phyloP scores from a whole-genome alignment of 2,113 vertebrate genomes.

The Carollia perspicillata region DNA sequence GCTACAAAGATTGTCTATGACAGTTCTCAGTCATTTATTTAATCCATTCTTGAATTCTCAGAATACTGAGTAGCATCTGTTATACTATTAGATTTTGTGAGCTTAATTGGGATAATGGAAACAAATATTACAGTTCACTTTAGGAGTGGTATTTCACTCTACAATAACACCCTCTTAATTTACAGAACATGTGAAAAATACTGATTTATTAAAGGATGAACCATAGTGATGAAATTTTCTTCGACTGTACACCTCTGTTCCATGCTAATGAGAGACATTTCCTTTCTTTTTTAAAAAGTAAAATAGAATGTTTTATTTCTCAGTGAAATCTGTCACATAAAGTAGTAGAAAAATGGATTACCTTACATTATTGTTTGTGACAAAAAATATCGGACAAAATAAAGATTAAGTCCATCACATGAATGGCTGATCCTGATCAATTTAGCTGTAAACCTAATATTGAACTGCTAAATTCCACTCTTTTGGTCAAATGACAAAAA shows the following conservation, averaged over 20 bases:
- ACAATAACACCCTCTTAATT: neutral
- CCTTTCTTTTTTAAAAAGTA: neutral
- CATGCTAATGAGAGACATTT: neutral
- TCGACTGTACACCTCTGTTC: neutral
- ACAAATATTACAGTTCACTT: constrained; percentile 23
- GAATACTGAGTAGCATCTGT: neutral
- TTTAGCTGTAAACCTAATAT: neutral
- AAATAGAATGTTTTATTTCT: neutral
- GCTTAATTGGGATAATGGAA: constrained; percentile 27
- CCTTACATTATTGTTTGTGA: neutral
- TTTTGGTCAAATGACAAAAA: neutral
- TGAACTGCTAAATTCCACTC: neutral
- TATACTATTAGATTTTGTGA: neutral
- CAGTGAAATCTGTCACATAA: neutral
- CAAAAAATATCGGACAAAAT: neutral
- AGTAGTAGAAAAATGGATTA: neutral
- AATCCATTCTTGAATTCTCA: neutral
- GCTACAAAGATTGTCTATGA: constrained; percentile 4
- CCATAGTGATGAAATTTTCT: constrained; percentile 8
- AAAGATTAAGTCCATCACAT: neutral
- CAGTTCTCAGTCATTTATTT: neutral
- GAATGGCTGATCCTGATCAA: neutral
- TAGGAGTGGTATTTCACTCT: neutral
- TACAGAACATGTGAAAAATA: constrained; percentile 25
- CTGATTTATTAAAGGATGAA: neutral